Evolutionary conservation across 2,888 invertebrate genomes (phyloP), one percentile per base, ranked within the genome.

Genomic region (Anthrax anthrax): DNA sequence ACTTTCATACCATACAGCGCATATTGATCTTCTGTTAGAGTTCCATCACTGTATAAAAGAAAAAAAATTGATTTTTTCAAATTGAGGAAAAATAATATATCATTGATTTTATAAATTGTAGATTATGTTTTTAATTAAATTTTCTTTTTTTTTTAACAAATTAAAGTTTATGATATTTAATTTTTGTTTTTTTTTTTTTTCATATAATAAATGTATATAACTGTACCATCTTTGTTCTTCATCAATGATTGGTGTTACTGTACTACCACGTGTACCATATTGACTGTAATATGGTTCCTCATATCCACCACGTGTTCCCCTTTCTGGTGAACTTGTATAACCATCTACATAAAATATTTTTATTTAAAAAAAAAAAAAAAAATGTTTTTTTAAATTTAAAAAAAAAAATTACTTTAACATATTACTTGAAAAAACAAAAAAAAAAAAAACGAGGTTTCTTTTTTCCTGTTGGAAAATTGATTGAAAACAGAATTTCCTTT

Each of bases 211-310:
- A n/a, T n/a, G n/a, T n/a, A n/a, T n/a, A n/a, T n/a, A n/a, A n/a
- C 23, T 6, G 8, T 50, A 65, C 66, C 63, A 84, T 84, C 80
- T 80, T 49, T 86, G 77, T 70, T 92, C 91, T 64, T 91, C 91
- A 60, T 92, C 92, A 55, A 94, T 91, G 48, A 91, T 83, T 5
- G 92, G 90, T 9, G 91, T 87, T 50, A 89, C 88, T 40, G 74
- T 75, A 2, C 74, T 60, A 3, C 77, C 70, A 32, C 77, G 64
- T 8, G 78, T 80, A 8, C 80, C 78, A 61, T 83, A 89, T 61
- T 86, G 86, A 43, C 84, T 78, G 59, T 88, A 89, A 68, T 88
- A 89, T 0, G 88, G 87, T 59, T 90, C 90, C 61, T 89, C 89
- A 58, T 88, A 89, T 14, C 81, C 77, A 43, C 76, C 75, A 19